Percentiles rank a stretch among this genome's conserved stretches.
These are phyloP conservation scores for Acanthopleura granulata DNA, from an alignment of 2,888 invertebrate species.

Conservation along the genomic window DNA sequence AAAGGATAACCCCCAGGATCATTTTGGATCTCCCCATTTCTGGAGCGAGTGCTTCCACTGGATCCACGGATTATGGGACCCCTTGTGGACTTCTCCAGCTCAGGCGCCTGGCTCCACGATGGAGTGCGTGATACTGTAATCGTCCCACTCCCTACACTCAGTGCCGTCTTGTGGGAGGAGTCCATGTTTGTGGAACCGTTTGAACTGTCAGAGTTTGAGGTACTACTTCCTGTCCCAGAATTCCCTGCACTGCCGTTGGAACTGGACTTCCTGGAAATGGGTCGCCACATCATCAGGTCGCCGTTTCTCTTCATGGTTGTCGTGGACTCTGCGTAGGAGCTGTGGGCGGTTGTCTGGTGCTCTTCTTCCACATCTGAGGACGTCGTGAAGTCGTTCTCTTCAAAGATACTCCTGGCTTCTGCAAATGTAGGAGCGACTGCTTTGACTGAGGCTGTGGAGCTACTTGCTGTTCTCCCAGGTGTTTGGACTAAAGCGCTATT, in stretches of 20 bases:
- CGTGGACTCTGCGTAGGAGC: neutral
- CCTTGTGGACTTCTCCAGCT: neutral
- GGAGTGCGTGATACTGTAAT: neutral
- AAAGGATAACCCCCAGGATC: conserved; percentile 23
- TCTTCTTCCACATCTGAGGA: conserved; percentile 8
- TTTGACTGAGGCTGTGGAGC: neutral
- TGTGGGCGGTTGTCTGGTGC: too few relatives aligned
- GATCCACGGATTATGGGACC: neutral
- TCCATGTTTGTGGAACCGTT: neutral
- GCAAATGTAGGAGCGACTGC: neutral
- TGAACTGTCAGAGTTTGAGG: neutral
- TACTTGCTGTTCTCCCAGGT: neutral
- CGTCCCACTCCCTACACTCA: neutral
- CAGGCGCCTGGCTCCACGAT: neutral
- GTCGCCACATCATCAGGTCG: conserved; percentile 17
- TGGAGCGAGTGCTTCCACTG: neutral
- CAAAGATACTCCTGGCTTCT: neutral
- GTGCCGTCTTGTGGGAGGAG: neutral
- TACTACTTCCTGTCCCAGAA: neutral
- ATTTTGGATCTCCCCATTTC: neutral
- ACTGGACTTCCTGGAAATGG: neutral
- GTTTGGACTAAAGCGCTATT: too few relatives aligned
- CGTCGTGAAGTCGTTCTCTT: neutral
- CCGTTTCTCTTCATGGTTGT: neutral
- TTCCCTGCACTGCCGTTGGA: neutral